Percentiles rank a stretch among this genome's conserved stretches.
These are phyloP conservation scores for Cygnus atratus DNA, from an alignment of 2,113 vertebrate species.

Conservation along the genomic window DNA sequence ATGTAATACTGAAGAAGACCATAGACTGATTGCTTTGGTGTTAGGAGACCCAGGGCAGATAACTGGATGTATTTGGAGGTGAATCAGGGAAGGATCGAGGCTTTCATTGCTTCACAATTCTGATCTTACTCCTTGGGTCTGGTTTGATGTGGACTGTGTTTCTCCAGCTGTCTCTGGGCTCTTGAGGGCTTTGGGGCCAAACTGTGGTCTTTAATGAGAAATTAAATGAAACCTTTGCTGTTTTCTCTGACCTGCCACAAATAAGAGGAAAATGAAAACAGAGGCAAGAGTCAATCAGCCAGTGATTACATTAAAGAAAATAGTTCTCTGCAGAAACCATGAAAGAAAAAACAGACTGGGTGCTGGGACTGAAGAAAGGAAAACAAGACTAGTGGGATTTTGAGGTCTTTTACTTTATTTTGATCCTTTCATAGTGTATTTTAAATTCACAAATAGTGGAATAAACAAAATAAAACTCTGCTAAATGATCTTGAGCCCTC, in stretches of 20 bases:
- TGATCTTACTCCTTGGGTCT: neutral
- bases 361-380: slow-evolving; percentile 28
- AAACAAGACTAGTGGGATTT: slow-evolving; percentile 42
- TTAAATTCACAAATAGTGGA: slow-evolving; percentile 57
- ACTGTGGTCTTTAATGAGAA: slow-evolving; percentile 5
- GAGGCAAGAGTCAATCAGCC: slow-evolving; percentile 52
- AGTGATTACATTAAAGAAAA: slow-evolving; percentile 47
- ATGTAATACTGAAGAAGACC: neutral
- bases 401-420: slow-evolving; percentile 54
- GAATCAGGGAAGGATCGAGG: neutral
- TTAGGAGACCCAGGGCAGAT: neutral
- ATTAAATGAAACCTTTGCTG: slow-evolving; percentile 39
- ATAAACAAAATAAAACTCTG: slow-evolving; percentile 36
- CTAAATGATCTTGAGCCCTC: slow-evolving; percentile 49
- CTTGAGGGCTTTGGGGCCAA: neutral
- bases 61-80: neutral
- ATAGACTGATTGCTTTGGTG: neutral
- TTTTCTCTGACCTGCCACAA: slow-evolving; percentile 27
- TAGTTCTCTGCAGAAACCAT: slow-evolving; percentile 26
- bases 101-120: neutral
- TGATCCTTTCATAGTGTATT: slow-evolving; percentile 42
- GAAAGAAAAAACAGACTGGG: slow-evolving; percentile 41
- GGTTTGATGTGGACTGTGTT: neutral
- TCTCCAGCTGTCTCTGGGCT: neutral
- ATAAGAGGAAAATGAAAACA: slow-evolving; percentile 42